phyloP scores from a whole-genome alignment of 2,113 vertebrate species.

The Rutilus rutilus region DNA sequence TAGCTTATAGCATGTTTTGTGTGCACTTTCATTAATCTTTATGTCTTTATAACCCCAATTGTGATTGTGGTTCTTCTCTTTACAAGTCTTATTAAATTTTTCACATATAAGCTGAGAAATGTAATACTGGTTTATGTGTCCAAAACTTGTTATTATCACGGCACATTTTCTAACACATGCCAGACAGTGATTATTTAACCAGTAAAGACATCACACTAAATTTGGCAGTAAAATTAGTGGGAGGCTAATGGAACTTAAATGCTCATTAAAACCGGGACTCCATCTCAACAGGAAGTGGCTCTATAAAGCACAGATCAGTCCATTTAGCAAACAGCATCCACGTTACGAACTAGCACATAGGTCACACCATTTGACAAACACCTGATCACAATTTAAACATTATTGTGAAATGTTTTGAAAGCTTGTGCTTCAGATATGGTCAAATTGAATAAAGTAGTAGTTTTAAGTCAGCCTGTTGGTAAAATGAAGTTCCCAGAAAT shows the following conservation, averaged over 20 bases:
- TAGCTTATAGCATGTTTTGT: not conserved
- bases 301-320: slow-evolving; percentile 37
- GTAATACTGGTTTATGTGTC: not conserved
- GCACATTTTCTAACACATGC: slow-evolving; percentile 20
- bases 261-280: slow-evolving; percentile 28
- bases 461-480: not conserved
- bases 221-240: slow-evolving; percentile 31
- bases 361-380: slow-evolving; percentile 3
- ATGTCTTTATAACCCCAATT: not conserved
- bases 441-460: not conserved
- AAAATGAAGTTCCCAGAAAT: slow-evolving; percentile 9
- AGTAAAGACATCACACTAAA: slow-evolving; percentile 36
- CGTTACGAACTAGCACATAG: not conserved
- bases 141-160: slow-evolving; percentile 20
- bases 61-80: not conserved
- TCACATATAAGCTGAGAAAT: not conserved
- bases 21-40: not conserved
- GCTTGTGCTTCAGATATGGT: not conserved
- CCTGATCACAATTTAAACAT: not conserved
- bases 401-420: not conserved
- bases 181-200: slow-evolving; percentile 37
- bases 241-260: slow-evolving; percentile 34
- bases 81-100: not conserved
- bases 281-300: slow-evolving; percentile 39
- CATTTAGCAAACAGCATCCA: not conserved